A percentile compares a stretch with the other conserved stretches of the same genome.
These are phyloP conservation scores for Paratilapia polleni DNA, from an alignment of 2,113 vertebrate genomes.

Conservation along the genomic window DNA sequence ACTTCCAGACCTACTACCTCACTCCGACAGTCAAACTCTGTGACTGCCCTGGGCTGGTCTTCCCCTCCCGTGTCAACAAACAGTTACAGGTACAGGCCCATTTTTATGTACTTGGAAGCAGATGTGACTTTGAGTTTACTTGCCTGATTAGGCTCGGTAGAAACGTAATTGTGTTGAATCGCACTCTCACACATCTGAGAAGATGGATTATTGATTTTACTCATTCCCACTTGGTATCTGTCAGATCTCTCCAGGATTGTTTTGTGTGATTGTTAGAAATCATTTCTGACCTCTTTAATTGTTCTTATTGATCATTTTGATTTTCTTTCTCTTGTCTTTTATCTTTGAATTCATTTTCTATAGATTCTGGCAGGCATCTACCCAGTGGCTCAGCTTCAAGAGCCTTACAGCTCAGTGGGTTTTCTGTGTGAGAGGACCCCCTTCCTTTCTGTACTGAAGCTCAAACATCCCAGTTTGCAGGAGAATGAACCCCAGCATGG, in stretches of 20 bases:
- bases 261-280: neutral
- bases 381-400: constrained; percentile 91
- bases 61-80: constrained; percentile 86
- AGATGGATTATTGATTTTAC: constrained; percentile 36
- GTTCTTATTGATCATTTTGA: neutral
- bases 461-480: constrained; percentile 79
- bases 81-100: constrained; percentile 84
- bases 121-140: constrained; percentile 11
- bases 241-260: neutral
- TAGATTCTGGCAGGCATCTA: constrained; percentile 91
- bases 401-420: constrained; percentile 90
- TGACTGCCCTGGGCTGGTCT: constrained; percentile 92
- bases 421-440: constrained; percentile 87
- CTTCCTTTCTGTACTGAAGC: constrained; percentile 82
- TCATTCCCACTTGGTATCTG: neutral
- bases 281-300: neutral
- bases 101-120: neutral
- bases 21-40: constrained; percentile 90
- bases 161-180: constrained; percentile 2
- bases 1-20: constrained; percentile 97
- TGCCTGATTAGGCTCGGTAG: neutral
- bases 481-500: constrained; percentile 24
- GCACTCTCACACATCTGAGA: neutral
- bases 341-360: neutral
- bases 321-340: neutral